These are phyloP conservation scores for Vulpes lagopus DNA, from an alignment of 2,113 vertebrate genomes.

Conservation along the genomic window DNA sequence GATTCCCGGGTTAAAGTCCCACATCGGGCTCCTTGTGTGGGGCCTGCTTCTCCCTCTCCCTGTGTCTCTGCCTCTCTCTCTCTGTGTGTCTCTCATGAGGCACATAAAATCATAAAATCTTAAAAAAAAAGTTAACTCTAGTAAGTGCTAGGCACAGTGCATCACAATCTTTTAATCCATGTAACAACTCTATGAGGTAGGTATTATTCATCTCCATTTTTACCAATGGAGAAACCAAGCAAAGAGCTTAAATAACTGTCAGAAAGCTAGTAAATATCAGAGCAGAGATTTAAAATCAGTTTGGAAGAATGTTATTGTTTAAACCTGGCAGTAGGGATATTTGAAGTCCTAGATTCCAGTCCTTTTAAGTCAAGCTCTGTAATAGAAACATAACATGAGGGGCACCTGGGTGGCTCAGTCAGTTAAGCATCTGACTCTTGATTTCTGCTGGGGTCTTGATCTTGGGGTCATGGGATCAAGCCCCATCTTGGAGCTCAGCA, in stretches of 20 bases:
- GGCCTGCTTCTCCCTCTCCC: too few species aligned
- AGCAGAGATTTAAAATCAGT: neutral
- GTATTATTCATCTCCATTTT: neutral
- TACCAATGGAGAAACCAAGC: neutral
- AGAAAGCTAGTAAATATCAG: neutral
- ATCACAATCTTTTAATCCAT: neutral
- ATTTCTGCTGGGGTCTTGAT: neutral
- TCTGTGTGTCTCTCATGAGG: too few species aligned
- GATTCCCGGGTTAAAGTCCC: too few species aligned
- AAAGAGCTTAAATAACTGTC: neutral
- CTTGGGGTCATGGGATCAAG: neutral
- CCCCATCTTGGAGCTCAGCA: neutral
- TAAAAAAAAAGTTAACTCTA: neutral
- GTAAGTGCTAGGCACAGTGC: neutral
- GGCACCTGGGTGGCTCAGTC: neutral
- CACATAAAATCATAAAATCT: too few species aligned
- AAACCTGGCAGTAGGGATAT: neutral
- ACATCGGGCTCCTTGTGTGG: too few species aligned
- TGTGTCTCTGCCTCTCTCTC: too few species aligned
- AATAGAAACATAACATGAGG: neutral
- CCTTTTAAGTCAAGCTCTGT: neutral
- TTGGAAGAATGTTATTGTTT: conserved; percentile 11
- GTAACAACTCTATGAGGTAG: neutral
- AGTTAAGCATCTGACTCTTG: neutral
- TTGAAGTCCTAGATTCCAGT: neutral